Evolutionary conservation across 2,113 vertebrate genomes (phyloP), one percentile per base, ranked within the genome.

Genomic region (Siniperca knerii): DNA sequence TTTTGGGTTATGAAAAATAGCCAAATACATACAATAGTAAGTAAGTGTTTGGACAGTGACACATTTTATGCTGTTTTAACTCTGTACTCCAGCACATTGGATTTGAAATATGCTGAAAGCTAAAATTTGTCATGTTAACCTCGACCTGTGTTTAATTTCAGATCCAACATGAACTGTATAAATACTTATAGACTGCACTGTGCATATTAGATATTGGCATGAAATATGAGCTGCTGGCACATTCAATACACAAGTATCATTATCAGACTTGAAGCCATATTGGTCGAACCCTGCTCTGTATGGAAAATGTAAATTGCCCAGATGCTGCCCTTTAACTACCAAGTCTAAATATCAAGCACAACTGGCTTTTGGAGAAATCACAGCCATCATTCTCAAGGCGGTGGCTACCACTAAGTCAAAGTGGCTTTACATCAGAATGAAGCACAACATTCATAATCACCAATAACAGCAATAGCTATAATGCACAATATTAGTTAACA

Each of bases 401-500:
- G 44, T 1, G 16, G 77, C 37, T 9, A 46, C 75, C 50, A 76
- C 67, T n/a, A 50, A 70, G 70, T 77, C 52, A 64, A 88, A 74
- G 83, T 75, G 72, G 84, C 55, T 84, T 84, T 80, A 90, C 68
- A 69, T 75, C 35, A 74, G 62, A 79, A 76, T 78, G 35, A 75
- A 89, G 81, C 74, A 85, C 78, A 67, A 92, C 88, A 89, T 90
- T 93, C 90, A 92, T 60, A 15, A 87, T 80, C 86, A 90, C 79
- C 52, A 67, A 87, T 15, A 89, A 90, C 84, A 79, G 81, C 69
- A 89, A 75, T 65, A 85, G 74, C 78, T 84, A 70, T 76, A 85
- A 88, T 68, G 86, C 84, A 85, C 83, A 40, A 86, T 29, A 71
- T 74, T 29, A 75, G 71, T 54, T 48, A 75, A 90, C 71, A 57